phyloP scores from a whole-genome alignment of 1,140 invertebrate genomes.

The Drosophila kohkoa region DNA sequence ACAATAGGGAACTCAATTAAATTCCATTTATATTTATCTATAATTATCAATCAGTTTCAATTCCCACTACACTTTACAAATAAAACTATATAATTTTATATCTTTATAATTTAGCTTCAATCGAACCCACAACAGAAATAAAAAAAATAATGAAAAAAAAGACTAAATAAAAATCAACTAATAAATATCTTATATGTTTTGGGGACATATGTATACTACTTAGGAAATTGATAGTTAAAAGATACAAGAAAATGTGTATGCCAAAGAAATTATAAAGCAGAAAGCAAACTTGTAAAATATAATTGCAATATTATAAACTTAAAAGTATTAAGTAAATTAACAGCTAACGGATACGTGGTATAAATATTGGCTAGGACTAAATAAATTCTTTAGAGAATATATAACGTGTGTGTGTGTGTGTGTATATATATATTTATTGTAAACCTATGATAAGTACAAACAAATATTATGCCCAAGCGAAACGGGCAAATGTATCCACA shows the following conservation, averaged over 20 bases:
- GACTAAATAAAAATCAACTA: conserved; percentile 26
- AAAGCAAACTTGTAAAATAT: conserved; percentile 54
- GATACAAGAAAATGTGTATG: conserved; percentile 13
- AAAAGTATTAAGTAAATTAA: conserved; percentile 35
- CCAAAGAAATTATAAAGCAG: conserved; percentile 60
- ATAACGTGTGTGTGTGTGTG: conserved; percentile 6
- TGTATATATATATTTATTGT: conserved; percentile 22
- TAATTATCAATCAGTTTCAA: background rate
- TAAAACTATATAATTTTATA: conserved; percentile 1
- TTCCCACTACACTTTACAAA: conserved; percentile 20
- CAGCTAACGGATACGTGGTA: conserved; percentile 49
- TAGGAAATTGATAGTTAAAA: conserved; percentile 11
- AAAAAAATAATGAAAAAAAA: conserved; percentile 31
- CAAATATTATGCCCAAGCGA: conserved; percentile 25
- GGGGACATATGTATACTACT: conserved; percentile 7
- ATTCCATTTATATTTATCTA: conserved; percentile 8
- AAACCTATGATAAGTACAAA: conserved; percentile 35
- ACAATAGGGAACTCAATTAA: background rate
- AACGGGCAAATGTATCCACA: conserved; percentile 27
- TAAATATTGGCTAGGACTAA: conserved; percentile 37
- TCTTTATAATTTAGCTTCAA: background rate
- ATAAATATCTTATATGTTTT: conserved; percentile 25
- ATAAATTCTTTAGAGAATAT: conserved; percentile 15
- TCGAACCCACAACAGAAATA: conserved; percentile 25
- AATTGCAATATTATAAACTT: conserved; percentile 6